phyloP scores from a whole-genome alignment of 2,797 vertebrate species.

The Sciurus vulgaris region DNA sequence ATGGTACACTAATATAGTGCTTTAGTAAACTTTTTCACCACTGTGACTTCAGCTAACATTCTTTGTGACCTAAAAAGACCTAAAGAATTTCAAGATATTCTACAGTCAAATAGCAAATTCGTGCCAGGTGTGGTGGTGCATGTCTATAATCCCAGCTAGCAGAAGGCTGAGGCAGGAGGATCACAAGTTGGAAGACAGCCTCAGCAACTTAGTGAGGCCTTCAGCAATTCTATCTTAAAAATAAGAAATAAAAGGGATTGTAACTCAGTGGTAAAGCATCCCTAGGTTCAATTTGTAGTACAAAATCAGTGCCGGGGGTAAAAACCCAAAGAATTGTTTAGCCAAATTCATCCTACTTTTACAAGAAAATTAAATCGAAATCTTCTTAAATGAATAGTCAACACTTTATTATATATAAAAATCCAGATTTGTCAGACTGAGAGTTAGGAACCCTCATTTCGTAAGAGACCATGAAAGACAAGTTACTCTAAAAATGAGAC shows the following conservation, averaged over 20 bases:
- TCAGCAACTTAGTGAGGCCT: no score
- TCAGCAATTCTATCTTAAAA: no score
- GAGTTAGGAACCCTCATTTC: neutral
- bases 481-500: neutral
- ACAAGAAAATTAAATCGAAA: constrained; percentile 51
- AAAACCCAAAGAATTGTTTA: neutral
- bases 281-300: neutral
- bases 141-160: no score
- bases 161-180: no score
- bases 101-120: neutral
- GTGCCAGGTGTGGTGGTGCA: no score
- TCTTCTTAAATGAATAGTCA: constrained; percentile 25
- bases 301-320: neutral
- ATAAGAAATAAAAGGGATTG: neutral
- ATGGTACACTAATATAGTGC: neutral
- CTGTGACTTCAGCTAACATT: neutral
- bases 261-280: neutral
- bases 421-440: neutral
- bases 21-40: no score
- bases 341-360: neutral
- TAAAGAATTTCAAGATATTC: neutral
- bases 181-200: no score
- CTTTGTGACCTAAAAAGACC: neutral
- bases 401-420: neutral
- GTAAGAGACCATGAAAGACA: neutral